Conservation (phyloP, 2,888 invertebrate genomes). For the Stenchaetothrips biformis region DNA sequence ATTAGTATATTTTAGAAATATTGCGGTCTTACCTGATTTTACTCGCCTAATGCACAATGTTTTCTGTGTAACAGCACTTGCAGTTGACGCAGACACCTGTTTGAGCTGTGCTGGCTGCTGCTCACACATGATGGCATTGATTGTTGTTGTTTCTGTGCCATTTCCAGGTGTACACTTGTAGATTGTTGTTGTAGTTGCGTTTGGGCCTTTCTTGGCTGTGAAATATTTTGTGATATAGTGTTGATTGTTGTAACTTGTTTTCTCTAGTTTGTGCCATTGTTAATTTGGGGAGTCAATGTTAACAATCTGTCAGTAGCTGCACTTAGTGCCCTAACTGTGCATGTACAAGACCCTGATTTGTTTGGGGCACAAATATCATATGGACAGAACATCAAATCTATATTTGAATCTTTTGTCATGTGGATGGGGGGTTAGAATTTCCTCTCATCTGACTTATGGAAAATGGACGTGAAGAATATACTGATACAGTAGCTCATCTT, state of each 20-base stretch:
- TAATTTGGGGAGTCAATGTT: not conserved
- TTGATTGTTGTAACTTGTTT: constrained; percentile 8
- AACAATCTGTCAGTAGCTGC: not conserved
- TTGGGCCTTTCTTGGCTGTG: constrained; percentile 14
- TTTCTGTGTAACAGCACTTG: not conserved
- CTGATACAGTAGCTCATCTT: not conserved
- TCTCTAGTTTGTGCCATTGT: constrained; percentile 1
- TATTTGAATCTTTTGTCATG: not conserved
- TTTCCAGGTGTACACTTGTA: not conserved
- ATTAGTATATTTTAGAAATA: not conserved
- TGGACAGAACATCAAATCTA: not conserved
- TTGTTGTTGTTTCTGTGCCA: not conserved
- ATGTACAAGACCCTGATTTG: not conserved
- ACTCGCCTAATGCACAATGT: not conserved
- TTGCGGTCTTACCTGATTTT: too few relatives aligned
- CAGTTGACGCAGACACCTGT: not conserved
- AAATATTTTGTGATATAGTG: constrained; percentile 17
- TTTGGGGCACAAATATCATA: not conserved
- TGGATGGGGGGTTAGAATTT: too few relatives aligned
- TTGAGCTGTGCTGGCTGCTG: too few relatives aligned
- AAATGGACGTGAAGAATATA: too few relatives aligned
- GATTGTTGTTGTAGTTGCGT: not conserved
- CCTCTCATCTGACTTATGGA: too few relatives aligned
- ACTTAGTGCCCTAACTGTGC: not conserved
- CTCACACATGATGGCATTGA: too few relatives aligned